Conservation (phyloP, 2,888 invertebrate genomes). For the Taphrorychus bicolor region DNA sequence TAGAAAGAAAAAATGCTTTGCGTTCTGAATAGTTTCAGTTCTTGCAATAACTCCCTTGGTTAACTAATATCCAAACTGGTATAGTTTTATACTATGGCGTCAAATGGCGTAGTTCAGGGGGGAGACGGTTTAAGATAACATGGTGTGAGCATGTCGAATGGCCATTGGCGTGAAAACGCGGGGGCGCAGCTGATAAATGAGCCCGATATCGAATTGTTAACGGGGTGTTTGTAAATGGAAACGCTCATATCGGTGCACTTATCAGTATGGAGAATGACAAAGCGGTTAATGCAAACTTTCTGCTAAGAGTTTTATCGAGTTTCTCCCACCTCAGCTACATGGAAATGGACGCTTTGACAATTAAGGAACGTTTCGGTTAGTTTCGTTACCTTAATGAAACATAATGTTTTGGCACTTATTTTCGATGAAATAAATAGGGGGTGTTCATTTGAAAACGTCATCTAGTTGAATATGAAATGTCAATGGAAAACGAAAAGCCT, state of each 20-base stretch:
- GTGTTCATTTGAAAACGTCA: too few relatives aligned
- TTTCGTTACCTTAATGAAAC: too few relatives aligned
- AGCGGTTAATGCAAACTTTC: slow-evolving; percentile 36
- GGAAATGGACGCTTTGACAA: slow-evolving; percentile 1
- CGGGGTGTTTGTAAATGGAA: slow-evolving; percentile 41
- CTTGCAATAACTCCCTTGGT: slow-evolving; percentile 17
- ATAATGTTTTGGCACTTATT: too few relatives aligned
- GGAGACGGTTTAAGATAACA: slow-evolving; percentile 56
- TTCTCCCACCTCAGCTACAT: not conserved
- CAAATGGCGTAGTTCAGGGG: slow-evolving; percentile 26
- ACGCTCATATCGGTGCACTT: slow-evolving; percentile 40
- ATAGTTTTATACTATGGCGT: slow-evolving; percentile 37
- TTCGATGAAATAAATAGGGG: too few relatives aligned
- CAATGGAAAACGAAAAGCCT: too few relatives aligned
- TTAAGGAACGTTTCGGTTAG: too few relatives aligned
- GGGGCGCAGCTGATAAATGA: slow-evolving; percentile 49
- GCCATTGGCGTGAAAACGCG: slow-evolving; percentile 56
- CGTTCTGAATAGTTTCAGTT: too few relatives aligned
- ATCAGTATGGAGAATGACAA: slow-evolving; percentile 44
- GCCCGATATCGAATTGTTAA: slow-evolving; percentile 43
- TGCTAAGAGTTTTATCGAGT: slow-evolving; percentile 1
- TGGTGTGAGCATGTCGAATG: slow-evolving; percentile 56
- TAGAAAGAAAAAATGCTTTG: too few relatives aligned
- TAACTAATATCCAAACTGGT: slow-evolving; percentile 36
- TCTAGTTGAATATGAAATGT: too few relatives aligned